A percentile compares a stretch with the other conserved stretches of the same genome.
Conservation (phyloP, 2,113 vertebrate species). For the Amblyopsis rosae region DNA sequence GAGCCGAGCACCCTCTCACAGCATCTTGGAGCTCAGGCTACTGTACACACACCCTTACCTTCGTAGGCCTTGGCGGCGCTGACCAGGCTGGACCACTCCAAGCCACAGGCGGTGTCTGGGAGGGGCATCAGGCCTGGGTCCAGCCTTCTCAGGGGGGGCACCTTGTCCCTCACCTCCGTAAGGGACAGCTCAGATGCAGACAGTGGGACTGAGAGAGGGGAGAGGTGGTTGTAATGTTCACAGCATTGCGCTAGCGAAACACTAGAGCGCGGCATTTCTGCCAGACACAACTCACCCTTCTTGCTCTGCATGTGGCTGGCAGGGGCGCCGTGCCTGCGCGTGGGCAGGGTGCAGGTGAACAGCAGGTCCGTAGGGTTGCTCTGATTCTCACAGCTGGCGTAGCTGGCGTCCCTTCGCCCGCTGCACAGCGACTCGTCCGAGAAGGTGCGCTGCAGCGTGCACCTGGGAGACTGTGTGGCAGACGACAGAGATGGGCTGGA, state of each 20-base stretch:
- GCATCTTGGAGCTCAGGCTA: too few relatives aligned
- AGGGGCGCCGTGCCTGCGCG: slow-evolving; percentile 73
- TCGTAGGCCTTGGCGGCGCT: slow-evolving; percentile 89
- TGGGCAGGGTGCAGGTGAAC: slow-evolving; percentile 87
- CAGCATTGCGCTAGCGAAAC: background rate
- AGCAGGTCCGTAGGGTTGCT: slow-evolving; percentile 76
- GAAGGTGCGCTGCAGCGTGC: slow-evolving; percentile 85
- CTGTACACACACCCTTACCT: slow-evolving; percentile 69
- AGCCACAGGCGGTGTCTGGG: slow-evolving; percentile 84
- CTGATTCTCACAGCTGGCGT: slow-evolving; percentile 75
- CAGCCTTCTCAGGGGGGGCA: slow-evolving; percentile 75
- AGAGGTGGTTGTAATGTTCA: background rate
- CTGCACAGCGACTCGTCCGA: slow-evolving; percentile 92
- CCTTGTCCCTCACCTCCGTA: slow-evolving; percentile 80
- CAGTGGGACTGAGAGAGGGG: slow-evolving; percentile 72
- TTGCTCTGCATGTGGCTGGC: slow-evolving; percentile 72
- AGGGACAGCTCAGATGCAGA: slow-evolving; percentile 86
- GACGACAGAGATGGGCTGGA: slow-evolving; percentile 16
- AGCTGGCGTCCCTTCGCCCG: slow-evolving; percentile 82
- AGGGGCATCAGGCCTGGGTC: slow-evolving; percentile 90
- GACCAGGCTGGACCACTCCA: slow-evolving; percentile 93
- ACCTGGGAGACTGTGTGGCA: slow-evolving; percentile 79
- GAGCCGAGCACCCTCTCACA: too few relatives aligned
- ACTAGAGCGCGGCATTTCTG: background rate
- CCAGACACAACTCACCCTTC: slow-evolving; percentile 73